Evolutionary conservation across 1,140 invertebrate species (phyloP), one percentile per base, ranked within the genome.

Genomic region (Idris sp.): DNA sequence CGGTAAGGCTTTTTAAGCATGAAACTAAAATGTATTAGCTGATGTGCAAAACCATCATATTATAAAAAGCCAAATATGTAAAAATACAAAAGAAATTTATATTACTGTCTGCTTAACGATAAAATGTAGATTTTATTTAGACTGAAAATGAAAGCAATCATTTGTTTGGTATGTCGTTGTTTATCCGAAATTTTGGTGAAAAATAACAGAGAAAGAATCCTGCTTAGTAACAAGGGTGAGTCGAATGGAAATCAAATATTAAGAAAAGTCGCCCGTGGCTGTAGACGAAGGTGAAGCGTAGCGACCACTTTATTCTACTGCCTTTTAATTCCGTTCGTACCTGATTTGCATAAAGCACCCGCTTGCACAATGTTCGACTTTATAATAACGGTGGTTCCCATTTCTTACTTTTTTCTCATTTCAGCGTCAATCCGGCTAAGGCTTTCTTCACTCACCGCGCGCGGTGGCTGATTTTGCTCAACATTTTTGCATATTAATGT

Each of bases 301-400:
- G 54, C 77, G 68, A 79, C 67, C 65, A 77, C 76, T 81, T 78
- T 77, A 81, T 82, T 76, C 54, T 61, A 65, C 75, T 74, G 76
- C 69, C 76, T 83, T 83, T 84, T 83, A 83, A 83, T 84, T 81
- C 80, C 80, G 76, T 80, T 79, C 74, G 74, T 81, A 77, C 65
- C 75, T 81, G 71, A 68, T 84, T 82, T 79, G 79, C 80, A 82
- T 82, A 79, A 83, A 77, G 73, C 71, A 58, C 51, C 49, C 59
- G 64, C 59, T 65, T 65, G 61, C 46, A 76, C 73, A 76, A 76
- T 75, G 73, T 59, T 59, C 65, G 73, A 76, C 73, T 69, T 69
- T 64, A 69, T 75, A 75, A 75, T 75, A 75, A 75, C 73, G 73
- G 11, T 40, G 44, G 73, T 69, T 69, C 65, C 19, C 35, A 44